Conservation (phyloP, 2,113 vertebrate species). For the Syngnathus scovelli region DNA sequence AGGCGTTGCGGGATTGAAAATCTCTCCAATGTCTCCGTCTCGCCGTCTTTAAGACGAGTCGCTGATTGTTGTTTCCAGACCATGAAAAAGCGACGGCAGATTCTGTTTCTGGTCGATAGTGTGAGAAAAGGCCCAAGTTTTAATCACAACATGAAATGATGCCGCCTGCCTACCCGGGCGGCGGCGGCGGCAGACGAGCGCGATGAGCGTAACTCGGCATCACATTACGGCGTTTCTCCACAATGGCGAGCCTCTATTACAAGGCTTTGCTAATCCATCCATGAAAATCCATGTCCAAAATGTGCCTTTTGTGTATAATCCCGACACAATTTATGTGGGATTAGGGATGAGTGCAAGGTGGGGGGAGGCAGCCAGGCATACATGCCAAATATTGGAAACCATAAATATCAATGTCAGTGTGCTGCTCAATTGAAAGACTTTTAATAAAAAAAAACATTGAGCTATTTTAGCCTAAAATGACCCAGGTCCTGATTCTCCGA, state of each 20-base stretch:
- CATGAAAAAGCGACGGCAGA: constrained; percentile 29
- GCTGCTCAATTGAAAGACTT: constrained; percentile 38
- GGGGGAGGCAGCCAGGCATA: constrained; percentile 5
- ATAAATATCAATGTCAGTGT: constrained; percentile 45
- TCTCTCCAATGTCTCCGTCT: constrained; percentile 34
- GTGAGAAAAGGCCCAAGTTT: constrained; percentile 39
- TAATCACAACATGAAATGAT: constrained; percentile 37
- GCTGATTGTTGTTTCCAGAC: constrained; percentile 31
- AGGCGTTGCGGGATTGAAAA: constrained; percentile 42
- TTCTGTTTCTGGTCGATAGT: constrained; percentile 61
- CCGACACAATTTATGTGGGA: constrained; percentile 64
- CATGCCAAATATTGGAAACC: constrained; percentile 36
- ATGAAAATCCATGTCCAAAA: constrained; percentile 70
- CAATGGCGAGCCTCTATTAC: constrained; percentile 65
- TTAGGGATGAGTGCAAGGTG: constrained; percentile 54
- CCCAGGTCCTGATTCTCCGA: too few species aligned
- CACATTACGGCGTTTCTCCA: constrained; percentile 43
- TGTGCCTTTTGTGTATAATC: constrained; percentile 70
- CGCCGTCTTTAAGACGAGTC: constrained; percentile 39
- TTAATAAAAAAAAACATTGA: too few species aligned
- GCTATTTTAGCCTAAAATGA: too few species aligned
- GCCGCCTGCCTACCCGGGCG: constrained; percentile 25
- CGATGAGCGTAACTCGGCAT: constrained; percentile 42
- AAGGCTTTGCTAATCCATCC: constrained; percentile 67
- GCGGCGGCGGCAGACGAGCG: constrained; percentile 42